Conservation (phyloP, 2,797 vertebrate genomes). For the Enteromius fasciolatus region DNA sequence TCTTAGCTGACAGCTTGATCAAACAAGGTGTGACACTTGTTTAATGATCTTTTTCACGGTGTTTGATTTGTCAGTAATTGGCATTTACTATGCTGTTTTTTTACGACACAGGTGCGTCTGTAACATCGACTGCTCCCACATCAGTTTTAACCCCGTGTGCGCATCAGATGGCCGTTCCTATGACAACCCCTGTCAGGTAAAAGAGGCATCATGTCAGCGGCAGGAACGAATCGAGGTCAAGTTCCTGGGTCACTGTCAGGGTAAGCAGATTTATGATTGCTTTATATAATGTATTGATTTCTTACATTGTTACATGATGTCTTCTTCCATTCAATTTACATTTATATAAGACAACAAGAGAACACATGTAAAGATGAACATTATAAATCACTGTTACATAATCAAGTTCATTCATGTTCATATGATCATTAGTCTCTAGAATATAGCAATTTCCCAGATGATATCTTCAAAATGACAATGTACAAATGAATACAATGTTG, state of each 20-base stretch:
- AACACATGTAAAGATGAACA: slow-evolving; percentile 6
- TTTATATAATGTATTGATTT: slow-evolving; percentile 17
- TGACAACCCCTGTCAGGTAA: slow-evolving; percentile 99
- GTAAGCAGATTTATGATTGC: slow-evolving; percentile 73
- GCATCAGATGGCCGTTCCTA: slow-evolving; percentile 98
- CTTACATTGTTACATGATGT: background rate
- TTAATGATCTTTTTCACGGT: slow-evolving; percentile 28
- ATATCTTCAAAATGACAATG: slow-evolving; percentile 21
- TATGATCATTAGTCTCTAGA: slow-evolving; percentile 15
- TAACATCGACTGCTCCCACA: slow-evolving; percentile 99
- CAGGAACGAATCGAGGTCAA: slow-evolving; percentile 99
- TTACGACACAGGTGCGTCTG: slow-evolving; percentile 90
- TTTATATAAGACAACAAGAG: slow-evolving; percentile 35
- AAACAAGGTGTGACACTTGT: slow-evolving; percentile 59
- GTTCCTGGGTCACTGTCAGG: slow-evolving; percentile 98
- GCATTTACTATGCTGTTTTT: slow-evolving; percentile 8
- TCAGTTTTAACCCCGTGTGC: slow-evolving; percentile 99
- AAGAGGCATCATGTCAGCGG: slow-evolving; percentile 98
- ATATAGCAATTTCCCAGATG: slow-evolving; percentile 5
- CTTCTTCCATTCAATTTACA: background rate
- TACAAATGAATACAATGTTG: slow-evolving; percentile 16
- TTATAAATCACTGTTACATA: slow-evolving; percentile 30
- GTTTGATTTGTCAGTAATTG: slow-evolving; percentile 52
- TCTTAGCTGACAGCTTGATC: slow-evolving; percentile 24
- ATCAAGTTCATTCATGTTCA: slow-evolving; percentile 18